A percentile compares a stretch with the other conserved stretches of the same genome.
These are phyloP conservation scores for Onychomys torridus DNA, from an alignment of 2,797 vertebrate genomes.

Conservation along the genomic window DNA sequence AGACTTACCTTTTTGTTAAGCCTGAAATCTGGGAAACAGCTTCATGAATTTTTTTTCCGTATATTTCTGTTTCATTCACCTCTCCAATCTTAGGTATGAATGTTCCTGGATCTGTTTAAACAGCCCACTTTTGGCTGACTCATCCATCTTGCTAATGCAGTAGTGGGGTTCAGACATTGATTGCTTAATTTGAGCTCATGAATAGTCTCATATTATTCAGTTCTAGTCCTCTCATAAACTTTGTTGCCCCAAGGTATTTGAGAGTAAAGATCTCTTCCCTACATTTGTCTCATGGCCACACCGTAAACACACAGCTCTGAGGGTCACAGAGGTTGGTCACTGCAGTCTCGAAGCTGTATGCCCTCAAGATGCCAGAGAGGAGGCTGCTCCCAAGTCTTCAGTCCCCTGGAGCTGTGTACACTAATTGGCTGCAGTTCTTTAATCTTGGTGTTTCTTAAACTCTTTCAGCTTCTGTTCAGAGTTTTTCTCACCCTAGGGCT, in stretches of 20 bases:
- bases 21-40: neutral
- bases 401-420: neutral
- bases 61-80: neutral
- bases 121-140: neutral
- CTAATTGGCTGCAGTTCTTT: neutral
- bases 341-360: neutral
- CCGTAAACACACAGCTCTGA: neutral
- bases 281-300: neutral
- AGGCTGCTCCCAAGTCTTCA: neutral
- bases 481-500: neutral
- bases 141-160: neutral
- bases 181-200: constrained; percentile 14
- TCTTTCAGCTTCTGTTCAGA: constrained; percentile 30
- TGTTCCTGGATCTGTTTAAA: neutral
- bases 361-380: neutral
- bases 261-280: neutral
- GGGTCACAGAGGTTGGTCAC: neutral
- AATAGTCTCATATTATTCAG: neutral
- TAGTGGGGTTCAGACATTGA: neutral
- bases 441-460: constrained; percentile 11
- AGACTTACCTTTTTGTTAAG: neutral
- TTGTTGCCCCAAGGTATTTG: neutral
- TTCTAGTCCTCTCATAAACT: neutral
- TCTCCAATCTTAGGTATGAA: neutral
- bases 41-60: neutral